Evolutionary conservation across 2,888 invertebrate species (phyloP).

Genomic region (Andrena praecox): DNA sequence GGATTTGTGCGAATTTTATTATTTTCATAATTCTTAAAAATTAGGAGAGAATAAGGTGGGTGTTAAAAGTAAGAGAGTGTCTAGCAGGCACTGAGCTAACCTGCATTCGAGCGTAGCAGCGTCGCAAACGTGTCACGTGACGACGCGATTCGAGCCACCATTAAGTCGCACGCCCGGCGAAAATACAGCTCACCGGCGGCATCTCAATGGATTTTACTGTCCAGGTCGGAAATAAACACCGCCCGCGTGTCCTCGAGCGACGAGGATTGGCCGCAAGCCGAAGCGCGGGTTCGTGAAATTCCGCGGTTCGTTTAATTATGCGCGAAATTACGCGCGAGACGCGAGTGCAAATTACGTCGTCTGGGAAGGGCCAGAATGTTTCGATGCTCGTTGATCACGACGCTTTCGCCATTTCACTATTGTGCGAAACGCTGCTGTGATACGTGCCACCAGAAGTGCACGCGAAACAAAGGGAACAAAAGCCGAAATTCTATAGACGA

Average conservation of each 20-base stretch:
- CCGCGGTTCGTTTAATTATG: slow-evolving; percentile 54
- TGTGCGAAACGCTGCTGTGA: not conserved
- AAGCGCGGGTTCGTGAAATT: slow-evolving; percentile 46
- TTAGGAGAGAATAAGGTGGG: not conserved
- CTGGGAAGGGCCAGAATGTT: slow-evolving; percentile 3
- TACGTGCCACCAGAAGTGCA: not conserved
- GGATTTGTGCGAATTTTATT: not conserved
- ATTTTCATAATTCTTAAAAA: not conserved
- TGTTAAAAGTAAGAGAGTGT: not conserved
- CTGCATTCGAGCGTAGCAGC: not conserved
- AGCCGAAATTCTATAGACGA: not conserved
- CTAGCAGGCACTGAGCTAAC: not conserved
- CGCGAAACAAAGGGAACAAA: not conserved
- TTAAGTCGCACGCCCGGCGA: slow-evolving; percentile 43
- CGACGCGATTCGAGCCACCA: slow-evolving; percentile 43
- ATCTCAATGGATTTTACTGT: slow-evolving; percentile 38
- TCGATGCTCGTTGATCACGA: not conserved
- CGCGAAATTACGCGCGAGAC: slow-evolving; percentile 35
- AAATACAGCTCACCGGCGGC: slow-evolving; percentile 38
- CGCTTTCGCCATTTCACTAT: not conserved
- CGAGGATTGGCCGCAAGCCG: slow-evolving; percentile 26
- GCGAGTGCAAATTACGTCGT: slow-evolving; percentile 22
- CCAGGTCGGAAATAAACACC: slow-evolving; percentile 42
- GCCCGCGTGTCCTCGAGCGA: slow-evolving; percentile 3
- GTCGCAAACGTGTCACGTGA: slow-evolving; percentile 31